These are phyloP conservation scores for Xiphias gladius DNA, from an alignment of 2,113 vertebrate species.

Conservation along the genomic window DNA sequence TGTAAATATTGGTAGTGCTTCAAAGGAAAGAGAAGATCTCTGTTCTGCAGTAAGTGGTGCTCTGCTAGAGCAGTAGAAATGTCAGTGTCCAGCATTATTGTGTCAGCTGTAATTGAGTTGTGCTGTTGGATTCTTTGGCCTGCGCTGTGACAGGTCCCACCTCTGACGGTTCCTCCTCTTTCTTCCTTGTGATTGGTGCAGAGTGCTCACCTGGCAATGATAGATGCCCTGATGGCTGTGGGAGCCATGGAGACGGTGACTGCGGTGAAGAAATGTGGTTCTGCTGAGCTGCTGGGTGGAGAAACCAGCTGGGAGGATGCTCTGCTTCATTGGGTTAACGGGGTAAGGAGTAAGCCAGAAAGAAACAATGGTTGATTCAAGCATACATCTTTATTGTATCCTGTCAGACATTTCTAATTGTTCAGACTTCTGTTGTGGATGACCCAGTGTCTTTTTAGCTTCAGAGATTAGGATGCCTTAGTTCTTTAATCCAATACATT, in stretches of 20 bases:
- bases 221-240: constrained; percentile 90
- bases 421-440: neutral
- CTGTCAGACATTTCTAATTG: neutral
- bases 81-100: constrained; percentile 45
- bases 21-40: constrained; percentile 25
- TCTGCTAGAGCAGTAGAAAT: constrained; percentile 27
- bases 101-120: constrained; percentile 50
- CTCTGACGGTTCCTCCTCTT: constrained; percentile 52
- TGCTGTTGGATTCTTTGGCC: neutral
- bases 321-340: constrained; percentile 90
- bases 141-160: constrained; percentile 15
- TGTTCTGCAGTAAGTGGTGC: constrained; percentile 25
- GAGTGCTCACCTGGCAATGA: constrained; percentile 91
- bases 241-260: constrained; percentile 88
- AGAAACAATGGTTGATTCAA: constrained; percentile 3
- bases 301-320: constrained; percentile 85
- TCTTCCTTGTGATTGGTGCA: constrained; percentile 73
- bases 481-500: neutral
- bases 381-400: neutral
- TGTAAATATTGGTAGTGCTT: constrained; percentile 25
- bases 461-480: neutral
- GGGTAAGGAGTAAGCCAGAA: constrained; percentile 79
- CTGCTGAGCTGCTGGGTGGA: constrained; percentile 73
- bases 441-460: neutral
- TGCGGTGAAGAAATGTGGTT: constrained; percentile 75